Conservation (phyloP, 2,888 invertebrate species). For the Pecten maximus region DNA sequence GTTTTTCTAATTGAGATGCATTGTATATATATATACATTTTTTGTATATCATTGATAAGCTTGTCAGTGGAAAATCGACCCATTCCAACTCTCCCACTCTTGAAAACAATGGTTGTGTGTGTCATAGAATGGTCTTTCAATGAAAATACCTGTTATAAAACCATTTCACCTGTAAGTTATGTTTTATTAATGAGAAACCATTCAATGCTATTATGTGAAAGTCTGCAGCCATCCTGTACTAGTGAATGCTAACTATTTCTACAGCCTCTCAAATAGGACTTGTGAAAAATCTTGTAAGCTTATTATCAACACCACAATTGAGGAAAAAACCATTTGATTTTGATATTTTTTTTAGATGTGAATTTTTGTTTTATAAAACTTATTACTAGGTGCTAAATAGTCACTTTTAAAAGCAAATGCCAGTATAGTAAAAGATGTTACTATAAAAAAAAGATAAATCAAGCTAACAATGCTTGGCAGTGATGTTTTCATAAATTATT, state of each 20-base stretch:
- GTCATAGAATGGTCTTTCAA: not conserved
- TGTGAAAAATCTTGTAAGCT: too few relatives aligned
- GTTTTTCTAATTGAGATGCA: not conserved
- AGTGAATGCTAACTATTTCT: not conserved
- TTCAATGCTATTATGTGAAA: not conserved
- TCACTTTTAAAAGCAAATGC: not conserved
- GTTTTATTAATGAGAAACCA: not conserved
- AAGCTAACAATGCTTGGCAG: not conserved
- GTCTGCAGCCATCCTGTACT: not conserved
- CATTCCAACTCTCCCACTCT: not conserved
- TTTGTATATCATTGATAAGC: too few relatives aligned
- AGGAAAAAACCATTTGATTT: too few relatives aligned
- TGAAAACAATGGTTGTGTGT: not conserved
- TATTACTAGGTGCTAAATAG: too few relatives aligned
- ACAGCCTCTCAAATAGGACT: not conserved
- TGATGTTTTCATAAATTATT: not conserved
- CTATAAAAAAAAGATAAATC: too few relatives aligned
- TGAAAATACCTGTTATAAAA: not conserved
- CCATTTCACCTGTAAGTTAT: not conserved
- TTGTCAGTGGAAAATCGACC: not conserved
- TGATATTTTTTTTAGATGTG: too few relatives aligned
- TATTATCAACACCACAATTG: too few relatives aligned
- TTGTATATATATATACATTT: too few relatives aligned
- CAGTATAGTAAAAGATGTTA: not conserved
- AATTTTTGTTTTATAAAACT: too few relatives aligned